These are phyloP conservation scores for Mungos mungo DNA, from an alignment of 2,113 vertebrate genomes.

Conservation along the genomic window DNA sequence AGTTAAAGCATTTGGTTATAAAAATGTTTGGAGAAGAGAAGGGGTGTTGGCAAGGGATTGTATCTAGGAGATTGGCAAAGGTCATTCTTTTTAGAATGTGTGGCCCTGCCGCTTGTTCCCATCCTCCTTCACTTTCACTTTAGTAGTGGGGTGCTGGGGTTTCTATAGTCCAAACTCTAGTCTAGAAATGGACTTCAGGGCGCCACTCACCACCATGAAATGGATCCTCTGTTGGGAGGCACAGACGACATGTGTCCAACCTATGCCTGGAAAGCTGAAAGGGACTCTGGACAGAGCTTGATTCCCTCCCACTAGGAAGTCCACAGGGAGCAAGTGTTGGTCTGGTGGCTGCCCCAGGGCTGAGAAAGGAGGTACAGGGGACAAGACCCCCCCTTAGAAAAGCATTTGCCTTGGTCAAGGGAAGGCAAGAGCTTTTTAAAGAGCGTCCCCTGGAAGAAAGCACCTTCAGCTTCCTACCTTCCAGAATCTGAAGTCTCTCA, in stretches of 20 bases:
- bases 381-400: too few species aligned
- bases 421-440: background rate
- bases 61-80: background rate
- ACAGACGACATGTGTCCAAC: background rate
- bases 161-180: background rate
- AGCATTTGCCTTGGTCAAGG: background rate
- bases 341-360: background rate
- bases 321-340: background rate
- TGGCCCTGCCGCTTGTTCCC: background rate
- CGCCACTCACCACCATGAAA: background rate
- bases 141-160: too few species aligned
- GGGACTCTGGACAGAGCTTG: background rate
- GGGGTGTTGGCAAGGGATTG: background rate
- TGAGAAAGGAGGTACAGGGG: background rate
- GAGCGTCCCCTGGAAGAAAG: background rate
- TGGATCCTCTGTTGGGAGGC: background rate
- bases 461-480: background rate
- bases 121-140: background rate
- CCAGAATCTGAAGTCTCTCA: background rate
- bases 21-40: background rate
- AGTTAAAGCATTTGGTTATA: background rate
- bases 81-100: background rate
- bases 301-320: background rate
- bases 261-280: background rate
- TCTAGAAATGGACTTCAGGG: background rate